These are phyloP conservation scores for Macroramphosus scolopax DNA, from an alignment of 2,797 vertebrate genomes.

Conservation along the genomic window DNA sequence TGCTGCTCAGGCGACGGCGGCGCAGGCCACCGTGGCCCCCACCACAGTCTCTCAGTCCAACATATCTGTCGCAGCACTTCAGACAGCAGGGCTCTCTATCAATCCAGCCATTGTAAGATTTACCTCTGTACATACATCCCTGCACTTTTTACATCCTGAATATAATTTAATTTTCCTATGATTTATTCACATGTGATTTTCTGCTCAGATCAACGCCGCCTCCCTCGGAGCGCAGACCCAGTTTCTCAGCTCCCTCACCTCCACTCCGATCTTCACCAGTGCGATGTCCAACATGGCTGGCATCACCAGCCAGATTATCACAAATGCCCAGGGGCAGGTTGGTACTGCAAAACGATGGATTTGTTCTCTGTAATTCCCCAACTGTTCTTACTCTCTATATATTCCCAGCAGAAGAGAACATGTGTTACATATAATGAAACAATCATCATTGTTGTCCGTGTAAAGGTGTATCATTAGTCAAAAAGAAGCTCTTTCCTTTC, in stretches of 20 bases:
- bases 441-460: no score
- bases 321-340: constrained; percentile 93
- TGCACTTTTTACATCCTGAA: no score
- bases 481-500: neutral
- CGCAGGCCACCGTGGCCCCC: constrained; percentile 64
- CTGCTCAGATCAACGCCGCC: constrained; percentile 84
- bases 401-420: constrained; percentile 1
- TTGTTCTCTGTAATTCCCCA: neutral
- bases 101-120: constrained; percentile 89
- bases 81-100: constrained; percentile 89
- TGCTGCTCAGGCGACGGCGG: constrained; percentile 68
- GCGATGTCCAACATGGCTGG: constrained; percentile 87
- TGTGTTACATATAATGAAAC: no score
- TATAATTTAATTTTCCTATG: no score
- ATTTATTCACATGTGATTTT: no score
- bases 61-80: constrained; percentile 83
- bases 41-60: constrained; percentile 78
- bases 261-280: constrained; percentile 87
- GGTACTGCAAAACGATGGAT: constrained; percentile 12
- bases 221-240: constrained; percentile 88
- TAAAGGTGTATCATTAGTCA: neutral
- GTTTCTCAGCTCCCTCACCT: constrained; percentile 88
- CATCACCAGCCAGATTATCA: constrained; percentile 91
- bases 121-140: no score
- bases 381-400: neutral